Percentiles rank a stretch among this genome's conserved stretches.
phyloP scores from a whole-genome alignment of 2,888 invertebrate genomes.

The Drosophila maculinotata region DNA sequence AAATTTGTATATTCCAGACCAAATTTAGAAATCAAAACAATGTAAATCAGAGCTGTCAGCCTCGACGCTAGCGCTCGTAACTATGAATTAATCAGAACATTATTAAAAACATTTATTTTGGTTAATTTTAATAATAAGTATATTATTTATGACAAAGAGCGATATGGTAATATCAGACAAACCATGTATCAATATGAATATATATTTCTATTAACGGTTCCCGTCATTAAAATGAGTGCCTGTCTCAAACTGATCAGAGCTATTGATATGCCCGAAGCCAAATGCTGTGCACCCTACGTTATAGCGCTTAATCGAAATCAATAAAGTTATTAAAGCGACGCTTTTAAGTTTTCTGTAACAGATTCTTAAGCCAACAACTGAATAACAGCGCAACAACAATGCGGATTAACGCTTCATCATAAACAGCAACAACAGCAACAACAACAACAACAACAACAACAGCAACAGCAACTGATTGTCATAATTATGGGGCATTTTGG shows the following conservation, averaged over 20 bases:
- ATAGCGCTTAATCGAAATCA: constrained; percentile 80
- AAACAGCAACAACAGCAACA: constrained; percentile 53
- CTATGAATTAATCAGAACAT: too few relatives aligned
- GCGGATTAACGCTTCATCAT: constrained; percentile 78
- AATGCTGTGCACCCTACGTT: constrained; percentile 53
- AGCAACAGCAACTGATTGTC: constrained; percentile 65
- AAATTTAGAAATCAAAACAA: too few relatives aligned
- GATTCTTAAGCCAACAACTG: constrained; percentile 76
- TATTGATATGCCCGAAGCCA: constrained; percentile 22
- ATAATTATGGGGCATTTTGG: constrained; percentile 78
- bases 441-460: constrained; percentile 27
- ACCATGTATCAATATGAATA: too few relatives aligned
- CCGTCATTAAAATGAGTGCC: background rate
- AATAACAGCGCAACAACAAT: constrained; percentile 66
- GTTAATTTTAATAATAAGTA: too few relatives aligned
- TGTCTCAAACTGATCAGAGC: background rate
- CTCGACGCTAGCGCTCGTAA: too few relatives aligned
- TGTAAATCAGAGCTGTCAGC: too few relatives aligned
- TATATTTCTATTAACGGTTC: too few relatives aligned
- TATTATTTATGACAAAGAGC: too few relatives aligned
- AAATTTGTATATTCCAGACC: too few relatives aligned
- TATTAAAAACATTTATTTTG: too few relatives aligned
- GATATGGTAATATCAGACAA: too few relatives aligned
- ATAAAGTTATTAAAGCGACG: constrained; percentile 80
- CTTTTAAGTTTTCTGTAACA: constrained; percentile 79